Evolutionary conservation across 2,888 invertebrate genomes (phyloP), one percentile per base, ranked within the genome.

Genomic region (Metellina segmentata): DNA sequence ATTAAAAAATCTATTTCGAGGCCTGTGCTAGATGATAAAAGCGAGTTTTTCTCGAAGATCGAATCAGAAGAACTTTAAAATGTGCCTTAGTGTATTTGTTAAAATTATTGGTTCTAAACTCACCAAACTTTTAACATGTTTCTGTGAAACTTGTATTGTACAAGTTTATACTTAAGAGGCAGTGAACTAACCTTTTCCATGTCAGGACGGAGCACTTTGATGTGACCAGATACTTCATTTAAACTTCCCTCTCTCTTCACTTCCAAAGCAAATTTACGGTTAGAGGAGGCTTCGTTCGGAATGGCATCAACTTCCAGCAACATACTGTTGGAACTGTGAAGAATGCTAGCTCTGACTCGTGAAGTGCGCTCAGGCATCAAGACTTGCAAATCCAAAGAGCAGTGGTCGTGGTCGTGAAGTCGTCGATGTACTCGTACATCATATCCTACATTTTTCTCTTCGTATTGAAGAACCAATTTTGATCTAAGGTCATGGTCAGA

Each of bases 371-470:
- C 11, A 49, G 77, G 85, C 49, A 72, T 48, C 9, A 77, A 82
- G 19, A 92, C 11, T 7, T 88, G 61, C 8, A 74, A 20, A 53
- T 92, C 92, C 48, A 92, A 16, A 51, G 75, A 51, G 61, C 88
- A 85, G 13, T 48, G 82, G 7, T 86, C 86, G 16, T 86, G 71
- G 49, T 81, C 89, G 48, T 89, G 19, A 19, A 72, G 49, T 86
- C 92, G 74, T 0, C 13, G 48, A 69, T 91, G 87, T 7, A 81
- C n/a, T 61, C 69, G 81, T 6, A 89, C 6, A 70, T 89, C 92
- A 34, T 89, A 92, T 20, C 92, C 92, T 7, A 82, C 0, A 48
- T 49, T 75, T 9, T 89, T 89, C n/a, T 81, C 78, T 81, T 82
- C 48, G 5, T 48, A 2, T 34, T 89, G 51, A 81, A 92, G 11